These are phyloP conservation scores for Coendou prehensilis DNA, from an alignment of 2,797 vertebrate genomes.

Conservation along the genomic window DNA sequence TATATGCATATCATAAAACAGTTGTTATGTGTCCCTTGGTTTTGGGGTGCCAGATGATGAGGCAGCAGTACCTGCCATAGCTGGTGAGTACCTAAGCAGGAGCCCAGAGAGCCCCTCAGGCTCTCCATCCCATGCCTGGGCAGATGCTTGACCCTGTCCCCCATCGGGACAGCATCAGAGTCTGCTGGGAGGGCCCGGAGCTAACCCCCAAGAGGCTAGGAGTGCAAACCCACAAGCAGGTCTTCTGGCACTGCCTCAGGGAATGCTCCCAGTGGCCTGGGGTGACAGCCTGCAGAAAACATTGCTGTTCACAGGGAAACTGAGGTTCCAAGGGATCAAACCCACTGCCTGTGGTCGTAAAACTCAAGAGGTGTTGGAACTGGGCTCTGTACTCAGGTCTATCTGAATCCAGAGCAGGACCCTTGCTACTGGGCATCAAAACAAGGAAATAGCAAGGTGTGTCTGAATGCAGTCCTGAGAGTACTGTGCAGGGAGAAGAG, in stretches of 20 bases:
- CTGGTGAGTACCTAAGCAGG: neutral
- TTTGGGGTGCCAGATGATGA: neutral
- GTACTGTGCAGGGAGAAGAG: neutral
- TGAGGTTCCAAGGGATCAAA: neutral
- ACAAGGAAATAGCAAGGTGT: neutral
- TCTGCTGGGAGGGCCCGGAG: neutral
- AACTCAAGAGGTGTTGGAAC: neutral
- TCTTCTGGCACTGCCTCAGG: neutral
- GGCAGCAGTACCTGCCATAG: neutral
- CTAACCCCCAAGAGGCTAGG: neutral
- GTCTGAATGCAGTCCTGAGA: neutral
- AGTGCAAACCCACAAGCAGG: neutral
- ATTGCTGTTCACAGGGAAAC: neutral
- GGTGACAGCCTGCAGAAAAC: neutral
- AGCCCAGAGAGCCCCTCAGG: neutral
- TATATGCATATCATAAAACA: accelerated
- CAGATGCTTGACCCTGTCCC: neutral
- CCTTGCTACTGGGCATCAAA: neutral
- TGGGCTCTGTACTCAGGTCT: neutral
- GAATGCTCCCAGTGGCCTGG: neutral
- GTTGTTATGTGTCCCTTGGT: neutral
- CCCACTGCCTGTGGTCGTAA: no score
- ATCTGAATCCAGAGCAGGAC: neutral
- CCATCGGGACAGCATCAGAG: neutral
- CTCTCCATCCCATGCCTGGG: neutral